Evolutionary conservation across 1,140 invertebrate species (phyloP).

Genomic region (Cyphomyrmex costatus): DNA sequence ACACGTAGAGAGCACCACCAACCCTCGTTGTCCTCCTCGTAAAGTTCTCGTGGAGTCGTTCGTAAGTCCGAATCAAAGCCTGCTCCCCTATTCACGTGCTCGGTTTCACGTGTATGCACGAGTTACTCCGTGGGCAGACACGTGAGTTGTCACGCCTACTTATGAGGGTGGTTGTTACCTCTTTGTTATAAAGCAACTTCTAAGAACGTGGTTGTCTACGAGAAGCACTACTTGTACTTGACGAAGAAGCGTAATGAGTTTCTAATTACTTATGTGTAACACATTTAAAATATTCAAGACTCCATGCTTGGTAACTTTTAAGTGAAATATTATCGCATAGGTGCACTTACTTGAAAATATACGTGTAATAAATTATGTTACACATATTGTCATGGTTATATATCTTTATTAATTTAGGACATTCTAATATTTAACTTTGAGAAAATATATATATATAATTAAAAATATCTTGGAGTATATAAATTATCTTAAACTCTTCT

Average conservation of each 20-base stretch:
- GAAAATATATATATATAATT: neutral
- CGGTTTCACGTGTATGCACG: slow-evolving; percentile 56
- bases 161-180: slow-evolving; percentile 31
- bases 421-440: neutral
- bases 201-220: neutral
- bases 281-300: neutral
- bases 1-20: slow-evolving; percentile 22
- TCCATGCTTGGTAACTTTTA: neutral
- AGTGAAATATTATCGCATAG: neutral
- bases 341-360: neutral
- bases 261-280: neutral
- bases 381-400: neutral
- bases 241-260: neutral
- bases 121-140: slow-evolving; percentile 48
- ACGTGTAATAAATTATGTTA: neutral
- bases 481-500: neutral
- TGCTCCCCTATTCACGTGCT: slow-evolving; percentile 40
- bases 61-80: slow-evolving; percentile 59
- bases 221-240: neutral
- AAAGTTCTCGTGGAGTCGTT: slow-evolving; percentile 33
- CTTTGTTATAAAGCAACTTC: neutral
- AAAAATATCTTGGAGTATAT: neutral
- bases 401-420: neutral
- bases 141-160: slow-evolving; percentile 32
- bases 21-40: slow-evolving; percentile 24